Conservation (phyloP, 2,797 vertebrate genomes). For the Cetoscarus ocellatus region DNA sequence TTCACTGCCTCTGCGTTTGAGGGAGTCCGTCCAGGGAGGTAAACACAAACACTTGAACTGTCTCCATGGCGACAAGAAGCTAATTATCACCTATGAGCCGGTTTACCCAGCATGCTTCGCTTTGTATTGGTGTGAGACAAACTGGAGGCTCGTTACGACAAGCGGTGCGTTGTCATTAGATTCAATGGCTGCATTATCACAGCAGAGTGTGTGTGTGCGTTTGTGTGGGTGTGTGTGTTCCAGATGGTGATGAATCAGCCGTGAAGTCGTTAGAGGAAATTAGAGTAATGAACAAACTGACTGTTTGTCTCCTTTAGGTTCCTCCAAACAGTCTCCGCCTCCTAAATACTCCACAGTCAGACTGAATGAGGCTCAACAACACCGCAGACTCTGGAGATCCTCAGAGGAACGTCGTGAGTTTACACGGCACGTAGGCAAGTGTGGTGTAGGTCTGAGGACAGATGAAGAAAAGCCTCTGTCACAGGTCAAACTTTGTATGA, state of each 20-base stretch:
- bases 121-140: conserved; percentile 52
- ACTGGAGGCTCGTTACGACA: conserved; percentile 64
- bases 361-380: background rate
- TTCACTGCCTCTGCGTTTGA: background rate
- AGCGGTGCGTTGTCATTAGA: conserved; percentile 63
- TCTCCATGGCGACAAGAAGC: conserved; percentile 45
- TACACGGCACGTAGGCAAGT: background rate
- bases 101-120: conserved; percentile 67
- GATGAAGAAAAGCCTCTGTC: too few relatives aligned
- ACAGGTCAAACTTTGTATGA: too few relatives aligned
- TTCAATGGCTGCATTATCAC: conserved; percentile 62
- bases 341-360: conserved; percentile 14
- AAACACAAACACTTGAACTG: conserved; percentile 46
- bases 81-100: conserved; percentile 36
- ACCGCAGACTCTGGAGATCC: conserved; percentile 24
- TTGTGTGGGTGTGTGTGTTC: conserved; percentile 21
- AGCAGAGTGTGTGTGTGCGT: conserved; percentile 27
- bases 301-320: conserved; percentile 48
- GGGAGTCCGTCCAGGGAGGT: conserved; percentile 29
- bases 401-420: background rate
- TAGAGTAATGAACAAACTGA: conserved; percentile 69
- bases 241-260: conserved; percentile 72
- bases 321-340: conserved; percentile 14
- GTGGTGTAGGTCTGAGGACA: too few relatives aligned
- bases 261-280: conserved; percentile 65